A percentile compares a stretch with the other conserved stretches of the same genome.
phyloP scores from a whole-genome alignment of 1,140 invertebrate genomes.

The Temnothorax curvispinosus region DNA sequence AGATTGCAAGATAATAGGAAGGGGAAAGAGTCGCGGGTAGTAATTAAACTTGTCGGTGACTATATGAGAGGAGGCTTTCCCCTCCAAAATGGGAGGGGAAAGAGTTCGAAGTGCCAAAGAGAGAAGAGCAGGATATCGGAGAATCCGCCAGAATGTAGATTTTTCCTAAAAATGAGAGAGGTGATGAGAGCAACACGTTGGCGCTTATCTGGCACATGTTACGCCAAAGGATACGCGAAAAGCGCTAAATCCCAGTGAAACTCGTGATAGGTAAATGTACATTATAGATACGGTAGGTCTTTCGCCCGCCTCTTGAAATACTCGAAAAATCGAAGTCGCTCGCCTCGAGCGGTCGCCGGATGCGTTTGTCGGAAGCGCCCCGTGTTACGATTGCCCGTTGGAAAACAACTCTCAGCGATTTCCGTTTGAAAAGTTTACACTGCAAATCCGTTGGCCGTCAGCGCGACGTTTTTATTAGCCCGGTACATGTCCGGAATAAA shows the following conservation, averaged over 20 bases:
- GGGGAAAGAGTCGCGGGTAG: background rate
- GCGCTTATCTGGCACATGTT: constrained; percentile 40
- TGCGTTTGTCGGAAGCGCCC: constrained; percentile 35
- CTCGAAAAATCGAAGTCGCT: constrained; percentile 56
- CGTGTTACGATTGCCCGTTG: constrained; percentile 37
- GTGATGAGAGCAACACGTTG: constrained; percentile 67
- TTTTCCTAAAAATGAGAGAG: constrained; percentile 66
- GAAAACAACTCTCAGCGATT: constrained; percentile 55
- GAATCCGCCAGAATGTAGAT: constrained; percentile 12
- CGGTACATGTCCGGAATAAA: constrained; percentile 31
- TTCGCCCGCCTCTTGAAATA: constrained; percentile 21
- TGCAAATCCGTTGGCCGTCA: constrained; percentile 43
- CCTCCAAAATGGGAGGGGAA: constrained; percentile 13
- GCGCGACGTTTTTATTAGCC: constrained; percentile 44
- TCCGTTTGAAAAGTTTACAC: constrained; percentile 52
- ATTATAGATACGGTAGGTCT: constrained; percentile 8
- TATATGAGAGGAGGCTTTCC: constrained; percentile 5
- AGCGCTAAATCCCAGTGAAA: constrained; percentile 34
- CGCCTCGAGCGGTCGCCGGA: constrained; percentile 27
- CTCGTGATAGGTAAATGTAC: constrained; percentile 50
- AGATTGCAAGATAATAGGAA: constrained; percentile 5
- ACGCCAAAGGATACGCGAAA: constrained; percentile 10
- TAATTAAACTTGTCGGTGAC: constrained; percentile 71
- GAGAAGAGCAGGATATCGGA: background rate
- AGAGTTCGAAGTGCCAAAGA: constrained; percentile 13